phyloP scores from a whole-genome alignment of 2,113 vertebrate species.

The Erythrolamprus reginae region DNA sequence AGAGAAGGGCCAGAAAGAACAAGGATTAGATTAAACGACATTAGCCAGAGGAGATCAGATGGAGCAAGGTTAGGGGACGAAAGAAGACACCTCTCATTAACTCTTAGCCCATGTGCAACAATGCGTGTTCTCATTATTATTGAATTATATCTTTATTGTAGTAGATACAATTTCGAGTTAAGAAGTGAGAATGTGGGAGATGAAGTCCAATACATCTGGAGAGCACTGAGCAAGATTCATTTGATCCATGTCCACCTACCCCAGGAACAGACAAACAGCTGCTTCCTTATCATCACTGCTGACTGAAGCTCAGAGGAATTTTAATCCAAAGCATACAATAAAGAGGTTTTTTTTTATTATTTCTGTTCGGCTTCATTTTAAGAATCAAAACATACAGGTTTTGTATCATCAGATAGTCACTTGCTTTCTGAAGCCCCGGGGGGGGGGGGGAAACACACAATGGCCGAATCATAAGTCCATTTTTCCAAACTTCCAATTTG shows the following conservation, averaged over 20 bases:
- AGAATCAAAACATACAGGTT: not conserved
- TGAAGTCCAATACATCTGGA: not conserved
- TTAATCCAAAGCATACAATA: not conserved
- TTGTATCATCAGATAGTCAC: not conserved
- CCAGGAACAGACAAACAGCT: not conserved
- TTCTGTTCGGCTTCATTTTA: not conserved
- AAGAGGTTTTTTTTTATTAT: not conserved
- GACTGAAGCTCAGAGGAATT: not conserved
- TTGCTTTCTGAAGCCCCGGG: too few species aligned
- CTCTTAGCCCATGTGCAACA: not conserved
- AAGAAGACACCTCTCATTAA: not conserved
- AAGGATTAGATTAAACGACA: not conserved
- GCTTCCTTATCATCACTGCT: not conserved
- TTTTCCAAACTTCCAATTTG: too few species aligned
- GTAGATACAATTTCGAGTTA: not conserved
- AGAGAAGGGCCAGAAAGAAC: not conserved
- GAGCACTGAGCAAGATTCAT: not conserved
- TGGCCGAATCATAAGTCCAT: too few species aligned
- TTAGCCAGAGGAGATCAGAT: not conserved
- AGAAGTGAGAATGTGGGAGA: not conserved
- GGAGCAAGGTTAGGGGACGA: not conserved
- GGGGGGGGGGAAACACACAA: too few species aligned
- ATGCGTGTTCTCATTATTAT: fast-evolving
- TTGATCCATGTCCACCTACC: not conserved
- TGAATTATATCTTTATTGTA: not conserved